Conservation (phyloP, 2,888 invertebrate genomes). For the Galerucella pusilla region DNA sequence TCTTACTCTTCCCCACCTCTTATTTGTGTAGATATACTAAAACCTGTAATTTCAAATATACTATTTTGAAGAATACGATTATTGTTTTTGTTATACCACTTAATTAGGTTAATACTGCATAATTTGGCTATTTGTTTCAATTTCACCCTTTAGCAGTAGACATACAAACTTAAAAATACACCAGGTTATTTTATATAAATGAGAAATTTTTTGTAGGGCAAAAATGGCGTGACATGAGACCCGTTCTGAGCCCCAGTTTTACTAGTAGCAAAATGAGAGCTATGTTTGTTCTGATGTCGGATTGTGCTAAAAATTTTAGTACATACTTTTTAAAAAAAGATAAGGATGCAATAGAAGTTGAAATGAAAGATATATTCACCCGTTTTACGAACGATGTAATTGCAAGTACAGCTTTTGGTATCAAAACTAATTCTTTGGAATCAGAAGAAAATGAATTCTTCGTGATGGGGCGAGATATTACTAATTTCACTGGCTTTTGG, state of each 20-base stretch:
- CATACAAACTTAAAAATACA: no score
- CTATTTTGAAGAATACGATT: no score
- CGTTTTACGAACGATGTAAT: constrained; percentile 70
- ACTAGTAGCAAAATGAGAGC: constrained; percentile 60
- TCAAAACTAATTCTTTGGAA: constrained; percentile 66
- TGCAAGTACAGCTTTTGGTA: constrained; percentile 60
- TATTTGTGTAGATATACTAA: no score
- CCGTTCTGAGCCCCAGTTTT: constrained; percentile 57
- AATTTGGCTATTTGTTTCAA: not conserved
- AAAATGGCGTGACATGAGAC: constrained; percentile 58
- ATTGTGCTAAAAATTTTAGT: constrained; percentile 43
- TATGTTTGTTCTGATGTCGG: constrained; percentile 55
- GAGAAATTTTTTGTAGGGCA: constrained; percentile 23
- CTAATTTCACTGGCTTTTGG: constrained; percentile 53
- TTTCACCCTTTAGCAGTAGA: no score
- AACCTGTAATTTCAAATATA: no score
- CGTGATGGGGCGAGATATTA: constrained; percentile 66
- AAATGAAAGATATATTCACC: constrained; percentile 63
- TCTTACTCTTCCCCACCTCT: no score
- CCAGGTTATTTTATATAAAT: not conserved
- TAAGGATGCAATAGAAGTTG: constrained; percentile 57
- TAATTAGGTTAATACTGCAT: no score
- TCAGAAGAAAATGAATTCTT: constrained; percentile 69
- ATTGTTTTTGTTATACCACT: no score
- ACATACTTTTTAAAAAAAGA: constrained; percentile 50